Conservation (phyloP, 2,888 invertebrate genomes). For the Metalampra italica region DNA sequence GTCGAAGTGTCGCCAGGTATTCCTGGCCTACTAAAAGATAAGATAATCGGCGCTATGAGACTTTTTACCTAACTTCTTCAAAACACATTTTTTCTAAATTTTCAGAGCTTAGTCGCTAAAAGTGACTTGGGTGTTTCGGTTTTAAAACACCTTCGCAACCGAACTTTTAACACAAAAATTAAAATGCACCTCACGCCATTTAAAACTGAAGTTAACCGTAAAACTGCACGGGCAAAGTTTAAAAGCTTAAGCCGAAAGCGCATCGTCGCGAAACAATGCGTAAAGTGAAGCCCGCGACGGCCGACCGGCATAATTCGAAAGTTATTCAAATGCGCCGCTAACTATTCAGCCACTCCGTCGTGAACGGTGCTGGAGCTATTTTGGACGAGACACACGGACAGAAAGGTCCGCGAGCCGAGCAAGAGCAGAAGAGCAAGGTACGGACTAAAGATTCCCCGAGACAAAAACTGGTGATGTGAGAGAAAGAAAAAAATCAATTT, state of each 20-base stretch:
- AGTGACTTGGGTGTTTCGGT: too few relatives aligned
- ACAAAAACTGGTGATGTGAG: not conserved
- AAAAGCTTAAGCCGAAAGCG: slow-evolving; percentile 10
- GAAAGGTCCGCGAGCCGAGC: not conserved
- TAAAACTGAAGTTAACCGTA: slow-evolving; percentile 14
- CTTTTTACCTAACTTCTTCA: too few relatives aligned
- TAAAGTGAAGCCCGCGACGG: slow-evolving; percentile 5
- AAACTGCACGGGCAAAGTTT: slow-evolving; percentile 10
- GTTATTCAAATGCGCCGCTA: slow-evolving; percentile 19
- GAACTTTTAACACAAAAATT: not conserved
- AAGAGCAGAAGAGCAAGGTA: not conserved
- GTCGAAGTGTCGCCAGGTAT: too few relatives aligned
- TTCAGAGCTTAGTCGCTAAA: too few relatives aligned
- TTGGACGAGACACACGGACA: slow-evolving; percentile 1
- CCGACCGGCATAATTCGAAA: slow-evolving; percentile 25
- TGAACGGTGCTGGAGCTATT: not conserved
- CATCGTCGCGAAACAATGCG: slow-evolving; percentile 18
- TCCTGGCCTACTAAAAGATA: too few relatives aligned
- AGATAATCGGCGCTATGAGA: too few relatives aligned
- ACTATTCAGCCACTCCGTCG: slow-evolving; percentile 11
- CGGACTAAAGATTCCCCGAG: not conserved
- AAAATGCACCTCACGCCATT: slow-evolving; percentile 4
- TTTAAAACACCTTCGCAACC: not conserved
- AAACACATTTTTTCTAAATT: too few relatives aligned
- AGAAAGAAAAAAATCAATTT: too few relatives aligned